These are phyloP conservation scores for Epizoanthus illoricatus DNA, from an alignment of 92 coral and sea anemone genomes.

Conservation along the genomic window DNA sequence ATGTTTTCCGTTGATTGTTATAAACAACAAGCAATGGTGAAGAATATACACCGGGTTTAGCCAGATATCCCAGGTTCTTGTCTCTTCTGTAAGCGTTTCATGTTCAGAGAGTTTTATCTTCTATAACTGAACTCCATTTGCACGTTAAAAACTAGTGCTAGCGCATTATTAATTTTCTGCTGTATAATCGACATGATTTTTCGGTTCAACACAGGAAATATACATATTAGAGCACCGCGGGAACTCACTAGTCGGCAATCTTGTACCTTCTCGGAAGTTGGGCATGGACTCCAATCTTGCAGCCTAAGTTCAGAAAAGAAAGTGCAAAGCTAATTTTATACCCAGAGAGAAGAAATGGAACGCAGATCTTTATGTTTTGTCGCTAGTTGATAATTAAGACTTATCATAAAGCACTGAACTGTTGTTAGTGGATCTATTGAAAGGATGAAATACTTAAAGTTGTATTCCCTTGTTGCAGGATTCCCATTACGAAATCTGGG, in stretches of 20 bases:
- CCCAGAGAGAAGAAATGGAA: background rate
- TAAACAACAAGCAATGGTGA: slow-evolving; percentile 16
- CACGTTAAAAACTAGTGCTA: background rate
- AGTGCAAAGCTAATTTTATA: background rate
- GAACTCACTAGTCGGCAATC: slow-evolving; percentile 16
- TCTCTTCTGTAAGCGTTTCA: background rate
- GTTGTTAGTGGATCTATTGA: background rate
- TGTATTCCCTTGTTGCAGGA: background rate
- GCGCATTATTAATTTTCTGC: background rate
- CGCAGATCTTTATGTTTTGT: background rate
- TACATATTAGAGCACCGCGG: slow-evolving; percentile 18
- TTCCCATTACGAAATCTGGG: background rate
- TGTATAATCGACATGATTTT: background rate
- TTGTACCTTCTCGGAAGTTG: slow-evolving; percentile 37
- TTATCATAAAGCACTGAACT: background rate
- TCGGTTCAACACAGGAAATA: slow-evolving; percentile 32
- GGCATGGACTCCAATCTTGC: slow-evolving; percentile 1
- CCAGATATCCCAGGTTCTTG: background rate
- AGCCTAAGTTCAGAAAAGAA: slow-evolving; percentile 14
- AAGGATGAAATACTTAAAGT: background rate
- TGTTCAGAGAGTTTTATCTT: background rate
- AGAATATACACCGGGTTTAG: background rate
- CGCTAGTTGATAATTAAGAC: background rate
- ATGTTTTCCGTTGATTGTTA: slow-evolving; percentile 39
- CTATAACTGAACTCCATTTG: background rate